Percentiles rank a stretch among this genome's conserved stretches.
These are phyloP conservation scores for Vidua macroura DNA, from an alignment of 2,113 vertebrate genomes.

Conservation along the genomic window DNA sequence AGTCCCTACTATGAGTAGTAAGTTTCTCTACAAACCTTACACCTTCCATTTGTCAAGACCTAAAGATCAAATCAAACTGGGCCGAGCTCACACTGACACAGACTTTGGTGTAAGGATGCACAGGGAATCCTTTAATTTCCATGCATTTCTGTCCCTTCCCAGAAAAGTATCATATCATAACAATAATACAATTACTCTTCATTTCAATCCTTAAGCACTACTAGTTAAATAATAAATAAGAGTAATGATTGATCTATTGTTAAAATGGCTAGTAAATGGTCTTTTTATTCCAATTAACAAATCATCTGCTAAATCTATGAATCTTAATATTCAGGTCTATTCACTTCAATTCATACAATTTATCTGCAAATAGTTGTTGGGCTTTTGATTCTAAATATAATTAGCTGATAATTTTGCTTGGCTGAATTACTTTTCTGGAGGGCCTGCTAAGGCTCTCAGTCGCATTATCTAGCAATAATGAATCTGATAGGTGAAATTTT, in stretches of 20 bases:
- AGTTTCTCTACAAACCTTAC: background rate
- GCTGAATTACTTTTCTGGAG: conserved; percentile 88
- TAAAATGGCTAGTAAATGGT: conserved; percentile 97
- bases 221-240: conserved; percentile 91
- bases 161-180: conserved; percentile 41
- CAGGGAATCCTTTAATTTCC: background rate
- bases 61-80: background rate
- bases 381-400: conserved; percentile 93
- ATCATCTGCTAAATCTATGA: conserved; percentile 99
- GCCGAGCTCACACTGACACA: background rate
- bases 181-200: conserved; percentile 69
- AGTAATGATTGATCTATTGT: conserved; percentile 95
- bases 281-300: conserved; percentile 99
- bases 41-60: background rate
- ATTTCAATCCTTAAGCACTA: conserved; percentile 70
- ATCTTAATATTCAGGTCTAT: conserved; percentile 99
- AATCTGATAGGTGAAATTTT: conserved; percentile 89
- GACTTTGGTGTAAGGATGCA: background rate
- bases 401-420: conserved; percentile 88
- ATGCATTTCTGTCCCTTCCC: background rate
- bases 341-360: conserved; percentile 97
- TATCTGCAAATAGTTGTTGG: conserved; percentile 95
- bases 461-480: conserved; percentile 87
- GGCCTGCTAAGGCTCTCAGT: conserved; percentile 84
- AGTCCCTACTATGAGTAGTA: background rate